Base-by-base conservation (phyloP, 2,888 invertebrate genomes). In the Dolichopus griseipennis region DNA sequence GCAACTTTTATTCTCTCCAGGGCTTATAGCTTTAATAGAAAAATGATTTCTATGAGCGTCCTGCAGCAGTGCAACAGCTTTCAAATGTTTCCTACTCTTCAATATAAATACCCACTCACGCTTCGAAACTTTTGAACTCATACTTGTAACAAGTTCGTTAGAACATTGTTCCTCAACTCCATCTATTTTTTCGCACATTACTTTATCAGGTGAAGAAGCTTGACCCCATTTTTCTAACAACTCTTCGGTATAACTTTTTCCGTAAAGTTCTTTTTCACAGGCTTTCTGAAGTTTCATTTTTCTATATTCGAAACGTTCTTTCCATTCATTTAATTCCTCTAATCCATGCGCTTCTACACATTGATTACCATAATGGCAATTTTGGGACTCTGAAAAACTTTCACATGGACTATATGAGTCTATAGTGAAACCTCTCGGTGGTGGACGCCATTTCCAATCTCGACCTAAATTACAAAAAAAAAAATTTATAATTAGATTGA, bases 341-440 rank as follows among this genome's bases (percentile, higher is more conserved):
- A 83, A 78, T 1, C 89, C 88, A 76, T 91, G 91, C 1, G 91
- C 91, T 76, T 88, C 88, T 12, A 88, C 87, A 77, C 91, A 91
- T 75, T 88, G 88, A 65, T 85, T 84, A 21, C 90, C 90, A 74
- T 88, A 87, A 65, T 87, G 84, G 76, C 91, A 91, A 63, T 82
- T 81, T 64, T 84, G 85, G 61, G 82, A 81, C 71, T 85, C 84
- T 61, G 76, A 78, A 78, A 83, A 88, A 74, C 84, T 84, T 73
- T 86, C 85, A 78, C 90, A 90, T 37, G 87, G 76, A 12, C 83
- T 82, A 75, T 90, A 90, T 8, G 85, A 85, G 72, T 88, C 88
- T 27, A 85, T 82, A 9, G 85, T 85, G 71, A 86, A 85, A 7
- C 90, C 89, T 69, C 90, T 82, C 33, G 90, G 89, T 61, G 90